A percentile compares a stretch with the other conserved stretches of the same genome.
Conservation (phyloP, 2,888 invertebrate genomes). For the Caenorhabditis uteleia region DNA sequence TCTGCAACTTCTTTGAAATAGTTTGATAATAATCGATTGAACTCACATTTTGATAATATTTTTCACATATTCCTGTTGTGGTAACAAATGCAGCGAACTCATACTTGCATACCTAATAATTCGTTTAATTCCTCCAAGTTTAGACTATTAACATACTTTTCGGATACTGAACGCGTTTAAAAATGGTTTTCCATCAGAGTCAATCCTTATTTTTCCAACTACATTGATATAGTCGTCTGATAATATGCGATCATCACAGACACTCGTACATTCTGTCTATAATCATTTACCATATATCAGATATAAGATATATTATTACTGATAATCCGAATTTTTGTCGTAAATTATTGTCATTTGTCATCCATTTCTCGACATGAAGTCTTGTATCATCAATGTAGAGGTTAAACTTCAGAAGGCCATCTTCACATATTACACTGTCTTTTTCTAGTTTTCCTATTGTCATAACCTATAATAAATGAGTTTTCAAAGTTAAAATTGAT, state of each 20-base stretch:
- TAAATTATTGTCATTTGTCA: no score
- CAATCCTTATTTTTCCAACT: slow-evolving; percentile 18
- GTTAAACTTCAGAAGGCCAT: no score
- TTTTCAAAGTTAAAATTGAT: not conserved
- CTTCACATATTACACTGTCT: not conserved
- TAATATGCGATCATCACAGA: no score
- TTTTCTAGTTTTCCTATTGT: not conserved
- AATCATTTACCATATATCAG: no score
- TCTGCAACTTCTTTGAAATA: slow-evolving; percentile 5
- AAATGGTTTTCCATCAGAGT: slow-evolving; percentile 3
- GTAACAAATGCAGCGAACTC: no score
- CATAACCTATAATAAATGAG: not conserved
- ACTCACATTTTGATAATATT: slow-evolving; percentile 9
- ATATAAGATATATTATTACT: no score
- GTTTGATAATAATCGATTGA: not conserved
- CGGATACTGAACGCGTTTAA: slow-evolving; percentile 14
- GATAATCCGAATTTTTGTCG: no score
- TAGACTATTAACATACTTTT: not conserved
- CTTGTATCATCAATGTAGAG: no score
- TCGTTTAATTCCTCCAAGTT: not conserved
- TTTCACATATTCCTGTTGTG: not conserved
- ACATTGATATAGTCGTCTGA: slow-evolving; percentile 6
- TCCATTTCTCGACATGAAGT: no score
- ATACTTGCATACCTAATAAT: no score
- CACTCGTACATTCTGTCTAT: no score